These are phyloP conservation scores for Neotragus pygmaeus DNA, from an alignment of 2,113 vertebrate genomes.

Conservation along the genomic window DNA sequence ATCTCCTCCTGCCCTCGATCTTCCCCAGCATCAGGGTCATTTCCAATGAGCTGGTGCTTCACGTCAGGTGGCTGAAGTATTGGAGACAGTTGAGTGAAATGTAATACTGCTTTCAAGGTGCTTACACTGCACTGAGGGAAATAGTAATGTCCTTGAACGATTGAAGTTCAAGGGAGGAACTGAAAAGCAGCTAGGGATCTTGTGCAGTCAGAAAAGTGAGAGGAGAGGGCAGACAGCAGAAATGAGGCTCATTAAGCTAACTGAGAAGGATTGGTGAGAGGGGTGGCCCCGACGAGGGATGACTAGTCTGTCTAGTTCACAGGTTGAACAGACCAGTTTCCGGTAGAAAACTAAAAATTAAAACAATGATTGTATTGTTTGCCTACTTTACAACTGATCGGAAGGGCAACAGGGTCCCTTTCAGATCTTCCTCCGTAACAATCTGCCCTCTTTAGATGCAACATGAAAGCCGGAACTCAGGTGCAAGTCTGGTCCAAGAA, in stretches of 20 bases:
- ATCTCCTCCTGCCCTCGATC: neutral
- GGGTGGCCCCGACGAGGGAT: neutral
- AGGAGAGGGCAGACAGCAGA: neutral
- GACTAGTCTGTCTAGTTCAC: neutral
- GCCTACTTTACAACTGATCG: neutral
- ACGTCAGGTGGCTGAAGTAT: neutral
- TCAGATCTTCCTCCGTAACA: neutral
- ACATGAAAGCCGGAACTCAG: neutral
- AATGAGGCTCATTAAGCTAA: no score
- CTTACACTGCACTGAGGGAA: neutral
- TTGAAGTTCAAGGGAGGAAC: neutral
- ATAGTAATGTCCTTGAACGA: neutral
- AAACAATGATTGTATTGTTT: neutral
- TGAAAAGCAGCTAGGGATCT: neutral
- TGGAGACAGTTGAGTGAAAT: neutral
- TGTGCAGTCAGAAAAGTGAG: neutral
- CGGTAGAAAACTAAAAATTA: neutral
- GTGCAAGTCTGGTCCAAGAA: neutral
- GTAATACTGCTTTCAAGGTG: neutral
- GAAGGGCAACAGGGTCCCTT: neutral
- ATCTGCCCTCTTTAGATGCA: neutral
- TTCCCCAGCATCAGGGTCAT: neutral
- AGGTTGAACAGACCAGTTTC: neutral
- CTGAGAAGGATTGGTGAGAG: neutral
- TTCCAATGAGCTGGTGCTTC: neutral